Evolutionary conservation across 2,113 vertebrate genomes (phyloP), one percentile per base, ranked within the genome.

Genomic region (Phoenicopterus ruber): DNA sequence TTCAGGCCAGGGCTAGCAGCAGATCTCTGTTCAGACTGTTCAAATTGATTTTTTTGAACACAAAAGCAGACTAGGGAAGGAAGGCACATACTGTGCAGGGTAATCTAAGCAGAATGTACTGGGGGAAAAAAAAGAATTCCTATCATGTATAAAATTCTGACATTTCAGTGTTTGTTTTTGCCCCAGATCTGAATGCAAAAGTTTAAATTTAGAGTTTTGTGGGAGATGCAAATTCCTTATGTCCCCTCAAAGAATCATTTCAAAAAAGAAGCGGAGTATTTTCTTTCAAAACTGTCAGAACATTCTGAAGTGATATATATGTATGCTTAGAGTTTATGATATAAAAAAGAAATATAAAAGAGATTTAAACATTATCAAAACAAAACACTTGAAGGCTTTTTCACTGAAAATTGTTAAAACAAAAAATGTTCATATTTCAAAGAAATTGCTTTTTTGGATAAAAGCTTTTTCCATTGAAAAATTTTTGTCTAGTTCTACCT

Each of bases 141-240:
- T 52, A 82, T 38, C 47, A 59, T 61, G 34, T 69, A 71, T 81
- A 90, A 92, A 96, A 92, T 89, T 78, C 57, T 95, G 94, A 96
- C 71, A 96, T 83, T 96, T 94, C 69, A 61, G 21, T 86, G 47
- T 84, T 92, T 96, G 76, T 50, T 93, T 96, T 86, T 84, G 69
- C 50, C 79, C 86, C 73, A 92, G 83, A 90, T 96, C 55, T 93
- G 55, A 96, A 94, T 57, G 86, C 10, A 88, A 72, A 88, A 84
- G 28, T 84, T 94, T 96, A 96, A 94, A 95, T 92, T 92, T 96
- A 92, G 95, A 78, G 72, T 88, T 92, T 78, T 94, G 82, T 94
- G 90, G 88, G 94, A 93, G 82, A 94, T 92, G 86, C 24, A 96
- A 95, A 94, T 97, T 92, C 59, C 44, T 88, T 91, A 73, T 58